Percentiles rank a stretch among this genome's conserved stretches.
These are phyloP conservation scores for Trinorchestia longiramus DNA, from an alignment of 1,140 invertebrate genomes.

Conservation along the genomic window DNA sequence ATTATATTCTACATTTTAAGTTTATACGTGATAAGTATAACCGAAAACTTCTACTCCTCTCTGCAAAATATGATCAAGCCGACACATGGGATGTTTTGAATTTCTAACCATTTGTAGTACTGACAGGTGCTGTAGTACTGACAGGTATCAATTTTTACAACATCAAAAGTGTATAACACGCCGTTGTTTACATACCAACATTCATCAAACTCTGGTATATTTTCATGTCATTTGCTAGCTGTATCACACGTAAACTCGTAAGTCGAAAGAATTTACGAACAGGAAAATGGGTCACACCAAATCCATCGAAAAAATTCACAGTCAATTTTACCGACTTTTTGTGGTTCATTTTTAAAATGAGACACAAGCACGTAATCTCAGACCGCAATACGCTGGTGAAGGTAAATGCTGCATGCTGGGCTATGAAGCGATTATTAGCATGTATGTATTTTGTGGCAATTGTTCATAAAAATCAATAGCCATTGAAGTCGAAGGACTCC, in stretches of 20 bases:
- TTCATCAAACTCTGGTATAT: not conserved
- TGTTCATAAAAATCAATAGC: not conserved
- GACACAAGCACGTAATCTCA: not conserved
- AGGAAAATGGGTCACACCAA: not conserved
- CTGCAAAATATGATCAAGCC: no score
- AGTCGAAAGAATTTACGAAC: not conserved
- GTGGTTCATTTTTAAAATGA: not conserved
- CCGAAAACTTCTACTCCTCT: no score
- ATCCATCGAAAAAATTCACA: not conserved
- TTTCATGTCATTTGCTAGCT: not conserved
- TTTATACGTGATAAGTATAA: no score
- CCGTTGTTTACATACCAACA: not conserved
- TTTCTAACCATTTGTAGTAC: no score
- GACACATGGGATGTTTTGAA: no score
- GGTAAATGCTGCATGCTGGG: not conserved
- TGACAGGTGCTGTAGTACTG: not conserved
- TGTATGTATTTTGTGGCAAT: not conserved
- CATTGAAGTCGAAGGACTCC: not conserved
- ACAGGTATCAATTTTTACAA: not conserved
- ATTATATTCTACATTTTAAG: no score
- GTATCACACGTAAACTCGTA: not conserved
- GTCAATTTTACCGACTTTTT: not conserved
- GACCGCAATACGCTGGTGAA: not conserved
- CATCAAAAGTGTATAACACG: not conserved
- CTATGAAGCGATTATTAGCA: not conserved